Evolutionary conservation across 2,797 vertebrate genomes (phyloP), one percentile per base, ranked within the genome.

Genomic region (Cyprinella venusta): DNA sequence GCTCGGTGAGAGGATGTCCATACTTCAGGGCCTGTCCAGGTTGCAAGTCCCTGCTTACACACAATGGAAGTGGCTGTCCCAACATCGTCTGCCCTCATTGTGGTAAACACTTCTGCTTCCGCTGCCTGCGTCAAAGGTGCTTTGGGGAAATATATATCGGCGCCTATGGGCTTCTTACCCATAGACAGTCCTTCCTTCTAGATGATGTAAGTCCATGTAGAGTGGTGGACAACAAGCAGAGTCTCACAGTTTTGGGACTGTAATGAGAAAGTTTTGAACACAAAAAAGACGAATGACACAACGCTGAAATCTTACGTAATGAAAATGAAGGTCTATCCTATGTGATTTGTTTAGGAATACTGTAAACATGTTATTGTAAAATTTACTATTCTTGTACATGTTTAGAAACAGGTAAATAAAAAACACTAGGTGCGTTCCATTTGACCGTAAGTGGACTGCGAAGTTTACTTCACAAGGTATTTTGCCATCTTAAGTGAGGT

Each of bases 21-120:
- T 89, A 81, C 42, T 91, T 90, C 40, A 86, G 90, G 50, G 88
- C 85, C 24, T 91, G 89, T 72, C 89, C 88, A 7, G 5, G 5
- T 0, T 91, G 90, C 82, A 86, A 78, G 16, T 64, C 81, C 8
- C 81, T 91, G 38, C 67, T 90, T 33, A 88, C 88, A 3, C 90
- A 91, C 56, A 76, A 21, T 0, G 89, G 87, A 40, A 3, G 0
- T 12, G 89, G 90, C 33, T 91, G 90, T 63, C 85, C 85, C 10
- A 82, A 78, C 1, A 89, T 91, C 5, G 2, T 12, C 6, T 91
- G 90, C 45, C 88, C 85, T n/a, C 1, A 81, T 0, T 91, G 90
- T 30, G 0, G 0, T 0, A 81, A 3, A 33, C 0, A 0, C 0
- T 89, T 91, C 63, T 91, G 90, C 79, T 91, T 89, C 38, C 88